These are phyloP conservation scores for Eretmocerus hayati DNA, from an alignment of 2,888 invertebrate genomes.

Conservation along the genomic window DNA sequence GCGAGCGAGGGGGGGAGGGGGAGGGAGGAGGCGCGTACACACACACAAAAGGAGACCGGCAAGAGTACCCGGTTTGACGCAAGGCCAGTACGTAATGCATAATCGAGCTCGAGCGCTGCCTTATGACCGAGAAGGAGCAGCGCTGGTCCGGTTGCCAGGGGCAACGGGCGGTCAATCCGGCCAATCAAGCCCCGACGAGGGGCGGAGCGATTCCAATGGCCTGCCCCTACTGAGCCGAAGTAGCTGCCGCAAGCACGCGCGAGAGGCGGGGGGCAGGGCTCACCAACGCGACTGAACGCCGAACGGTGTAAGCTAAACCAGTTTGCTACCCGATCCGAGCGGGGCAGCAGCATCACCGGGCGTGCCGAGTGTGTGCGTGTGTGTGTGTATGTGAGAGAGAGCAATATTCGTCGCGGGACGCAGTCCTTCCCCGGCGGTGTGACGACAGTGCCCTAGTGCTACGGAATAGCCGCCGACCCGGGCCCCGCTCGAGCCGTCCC, in stretches of 20 bases:
- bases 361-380: not conserved
- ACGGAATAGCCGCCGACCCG: not conserved
- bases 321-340: slow-evolving; percentile 48
- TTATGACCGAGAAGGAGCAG: no score
- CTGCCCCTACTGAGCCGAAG: not conserved
- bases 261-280: slow-evolving; percentile 19
- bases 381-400: not conserved
- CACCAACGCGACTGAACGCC: slow-evolving; percentile 4
- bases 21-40: no score
- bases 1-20: no score
- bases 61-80: no score
- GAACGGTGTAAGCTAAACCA: slow-evolving; percentile 45
- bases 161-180: slow-evolving; percentile 52
- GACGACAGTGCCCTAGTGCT: not conserved
- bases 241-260: slow-evolving; percentile 10
- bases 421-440: not conserved
- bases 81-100: no score
- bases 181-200: slow-evolving; percentile 47
- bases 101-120: no score
- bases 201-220: slow-evolving; percentile 9
- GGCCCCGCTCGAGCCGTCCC: not conserved
- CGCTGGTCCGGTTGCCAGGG: slow-evolving; percentile 50
- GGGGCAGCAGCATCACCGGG: slow-evolving; percentile 37
- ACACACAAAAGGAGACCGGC: no score
- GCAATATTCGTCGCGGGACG: not conserved